phyloP scores from a whole-genome alignment of 1,140 invertebrate genomes.

The Zaprionus kolodkinae region DNA sequence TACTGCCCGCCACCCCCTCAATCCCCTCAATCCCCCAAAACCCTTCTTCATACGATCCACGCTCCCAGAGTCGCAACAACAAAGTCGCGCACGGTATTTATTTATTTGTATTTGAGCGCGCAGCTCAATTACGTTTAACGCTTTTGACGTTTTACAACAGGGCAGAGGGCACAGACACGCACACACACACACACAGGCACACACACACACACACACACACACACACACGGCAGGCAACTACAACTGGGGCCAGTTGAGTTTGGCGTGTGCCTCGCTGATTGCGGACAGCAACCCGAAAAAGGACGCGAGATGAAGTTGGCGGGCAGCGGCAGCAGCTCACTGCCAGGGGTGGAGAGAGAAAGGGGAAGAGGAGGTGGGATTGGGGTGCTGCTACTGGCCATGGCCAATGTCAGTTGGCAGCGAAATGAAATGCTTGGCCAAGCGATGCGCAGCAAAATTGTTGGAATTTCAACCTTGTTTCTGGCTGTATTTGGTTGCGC shows the following conservation, averaged over 20 bases:
- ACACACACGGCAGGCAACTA: constrained; percentile 20
- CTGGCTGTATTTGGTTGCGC: constrained; percentile 72
- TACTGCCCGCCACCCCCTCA: neutral
- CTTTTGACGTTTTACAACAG: constrained; percentile 82
- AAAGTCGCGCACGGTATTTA: constrained; percentile 56
- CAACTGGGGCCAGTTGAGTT: constrained; percentile 45
- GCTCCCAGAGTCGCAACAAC: neutral
- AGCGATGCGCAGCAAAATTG: constrained; percentile 47
- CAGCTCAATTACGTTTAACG: constrained; percentile 83
- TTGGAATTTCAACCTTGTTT: constrained; percentile 70
- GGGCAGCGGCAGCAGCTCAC: neutral
- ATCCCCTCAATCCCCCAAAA: neutral
- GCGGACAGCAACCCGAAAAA: constrained; percentile 25
- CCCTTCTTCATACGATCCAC: neutral
- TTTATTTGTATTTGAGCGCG: constrained; percentile 82
- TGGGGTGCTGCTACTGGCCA: neutral
- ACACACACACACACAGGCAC: constrained; percentile 29
- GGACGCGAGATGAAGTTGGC: neutral
- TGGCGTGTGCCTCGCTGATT: constrained; percentile 30
- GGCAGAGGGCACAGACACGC: constrained; percentile 38
- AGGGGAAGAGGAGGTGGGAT: neutral
- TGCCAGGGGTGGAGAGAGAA: neutral
- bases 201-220: constrained; percentile 21
- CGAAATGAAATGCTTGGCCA: constrained; percentile 48
- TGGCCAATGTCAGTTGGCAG: constrained; percentile 36